phyloP scores from a whole-genome alignment of 2,113 vertebrate genomes.

The Chloropsis cyanopogon region DNA sequence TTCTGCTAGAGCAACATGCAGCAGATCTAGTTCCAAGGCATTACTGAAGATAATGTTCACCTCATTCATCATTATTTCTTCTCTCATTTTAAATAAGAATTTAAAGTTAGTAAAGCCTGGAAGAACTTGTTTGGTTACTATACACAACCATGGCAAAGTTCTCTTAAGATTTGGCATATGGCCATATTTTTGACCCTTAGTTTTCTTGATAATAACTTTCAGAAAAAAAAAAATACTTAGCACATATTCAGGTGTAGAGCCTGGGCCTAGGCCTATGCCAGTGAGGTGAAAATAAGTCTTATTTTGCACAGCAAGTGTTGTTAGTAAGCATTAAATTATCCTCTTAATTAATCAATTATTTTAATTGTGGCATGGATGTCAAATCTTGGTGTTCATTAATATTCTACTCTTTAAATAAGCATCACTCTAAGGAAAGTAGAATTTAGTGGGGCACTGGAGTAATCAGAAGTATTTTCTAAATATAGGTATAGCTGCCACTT shows the following conservation, averaged over 20 bases:
- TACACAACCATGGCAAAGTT: not conserved
- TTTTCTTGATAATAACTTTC: not conserved
- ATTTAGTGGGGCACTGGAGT: not conserved
- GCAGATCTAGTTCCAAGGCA: not conserved
- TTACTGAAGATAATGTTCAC: not conserved
- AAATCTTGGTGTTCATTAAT: not conserved
- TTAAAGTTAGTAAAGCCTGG: not conserved
- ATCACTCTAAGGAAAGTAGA: not conserved
- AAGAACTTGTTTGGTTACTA: not conserved
- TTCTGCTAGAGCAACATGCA: not conserved
- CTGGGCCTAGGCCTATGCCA: not conserved
- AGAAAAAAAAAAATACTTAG: not conserved
- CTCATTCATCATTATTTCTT: not conserved
- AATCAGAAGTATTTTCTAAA: not conserved
- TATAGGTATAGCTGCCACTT: not conserved
- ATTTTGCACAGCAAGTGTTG: not conserved
- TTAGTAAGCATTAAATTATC: not conserved
- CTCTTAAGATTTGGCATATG: not conserved
- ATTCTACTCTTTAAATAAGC: not conserved
- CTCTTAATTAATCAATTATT: constrained; percentile 4
- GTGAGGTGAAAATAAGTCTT: not conserved
- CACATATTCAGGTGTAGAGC: not conserved
- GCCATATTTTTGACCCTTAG: not conserved
- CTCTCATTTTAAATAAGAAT: not conserved
- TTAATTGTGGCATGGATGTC: not conserved